These are phyloP conservation scores for Apostichopus japonicus DNA, from an alignment of 35 echinoderm and acorn worm species.

Conservation along the genomic window DNA sequence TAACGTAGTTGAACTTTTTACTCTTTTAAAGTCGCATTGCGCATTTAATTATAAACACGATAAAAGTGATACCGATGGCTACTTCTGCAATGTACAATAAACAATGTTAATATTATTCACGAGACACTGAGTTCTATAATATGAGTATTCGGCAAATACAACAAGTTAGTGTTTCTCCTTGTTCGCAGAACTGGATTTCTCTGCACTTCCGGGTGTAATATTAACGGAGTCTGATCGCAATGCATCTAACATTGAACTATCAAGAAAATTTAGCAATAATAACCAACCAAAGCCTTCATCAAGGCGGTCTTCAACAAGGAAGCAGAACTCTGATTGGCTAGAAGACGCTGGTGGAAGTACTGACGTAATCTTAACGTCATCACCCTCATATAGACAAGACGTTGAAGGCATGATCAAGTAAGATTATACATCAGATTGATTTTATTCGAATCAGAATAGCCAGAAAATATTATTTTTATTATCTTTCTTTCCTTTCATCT, in stretches of 20 bases:
- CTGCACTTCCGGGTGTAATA: conserved; percentile 34
- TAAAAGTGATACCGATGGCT: too few relatives aligned
- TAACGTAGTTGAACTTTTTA: too few relatives aligned
- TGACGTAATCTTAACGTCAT: conserved; percentile 1
- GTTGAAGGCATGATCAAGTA: conserved; percentile 39
- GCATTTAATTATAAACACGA: too few relatives aligned
- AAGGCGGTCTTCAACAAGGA: background rate
- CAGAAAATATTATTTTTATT: too few relatives aligned
- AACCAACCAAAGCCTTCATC: conserved; percentile 28
- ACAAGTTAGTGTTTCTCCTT: background rate
- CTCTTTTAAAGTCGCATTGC: too few relatives aligned
- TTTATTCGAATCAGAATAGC: too few relatives aligned
- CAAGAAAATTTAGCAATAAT: conserved; percentile 33
- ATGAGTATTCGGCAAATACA: background rate
- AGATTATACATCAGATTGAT: background rate
- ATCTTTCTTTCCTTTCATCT: too few relatives aligned
- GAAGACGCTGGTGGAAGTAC: background rate
- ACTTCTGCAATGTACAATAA: too few relatives aligned
- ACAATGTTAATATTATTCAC: too few relatives aligned
- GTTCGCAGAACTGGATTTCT: conserved; percentile 22
- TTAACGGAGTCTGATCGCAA: conserved; percentile 17
- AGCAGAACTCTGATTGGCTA: conserved; percentile 16
- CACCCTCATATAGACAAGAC: conserved; percentile 5
- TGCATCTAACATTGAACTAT: background rate
- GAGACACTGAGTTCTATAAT: too few relatives aligned